Evolutionary conservation across 64 coral and sea anemone genomes (phyloP).

Genomic region (Montipora capricornis): DNA sequence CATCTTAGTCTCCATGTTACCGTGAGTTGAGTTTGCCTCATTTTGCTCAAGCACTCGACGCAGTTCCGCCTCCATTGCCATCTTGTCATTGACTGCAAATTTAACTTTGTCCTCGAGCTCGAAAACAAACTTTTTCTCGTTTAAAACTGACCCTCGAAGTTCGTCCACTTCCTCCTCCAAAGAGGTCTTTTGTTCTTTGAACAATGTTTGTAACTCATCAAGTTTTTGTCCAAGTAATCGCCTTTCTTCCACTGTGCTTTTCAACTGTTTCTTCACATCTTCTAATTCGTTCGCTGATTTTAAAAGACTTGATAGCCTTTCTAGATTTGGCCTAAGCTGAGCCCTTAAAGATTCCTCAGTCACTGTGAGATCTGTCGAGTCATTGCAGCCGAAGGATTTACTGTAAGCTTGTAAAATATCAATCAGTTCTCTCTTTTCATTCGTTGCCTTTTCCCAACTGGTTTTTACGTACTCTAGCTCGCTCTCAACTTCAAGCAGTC

Average conservation of each 20-base stretch:
- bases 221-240: slow-evolving; percentile 41
- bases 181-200: slow-evolving; percentile 27
- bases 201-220: background rate
- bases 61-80: background rate
- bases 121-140: slow-evolving; percentile 24
- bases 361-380: background rate
- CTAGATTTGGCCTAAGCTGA: background rate
- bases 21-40: background rate
- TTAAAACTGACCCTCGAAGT: slow-evolving; percentile 13
- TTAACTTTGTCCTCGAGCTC: slow-evolving; percentile 15
- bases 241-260: slow-evolving; percentile 1
- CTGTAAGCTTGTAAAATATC: slow-evolving; percentile 16
- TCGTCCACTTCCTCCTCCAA: slow-evolving; percentile 4
- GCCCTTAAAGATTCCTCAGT: background rate
- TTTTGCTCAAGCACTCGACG: slow-evolving; percentile 5
- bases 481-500: slow-evolving; percentile 39
- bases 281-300: slow-evolving; percentile 26
- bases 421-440: slow-evolving; percentile 13
- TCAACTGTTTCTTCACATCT: slow-evolving; percentile 9
- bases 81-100: background rate
- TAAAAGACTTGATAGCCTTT: background rate
- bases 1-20: background rate
- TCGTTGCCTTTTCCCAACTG: background rate
- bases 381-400: background rate
- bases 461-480: slow-evolving; percentile 15